Percentiles rank a stretch among this genome's conserved stretches.
Evolutionary conservation across 2,113 vertebrate species (phyloP).

Genomic region (Eulemur rufifrons): DNA sequence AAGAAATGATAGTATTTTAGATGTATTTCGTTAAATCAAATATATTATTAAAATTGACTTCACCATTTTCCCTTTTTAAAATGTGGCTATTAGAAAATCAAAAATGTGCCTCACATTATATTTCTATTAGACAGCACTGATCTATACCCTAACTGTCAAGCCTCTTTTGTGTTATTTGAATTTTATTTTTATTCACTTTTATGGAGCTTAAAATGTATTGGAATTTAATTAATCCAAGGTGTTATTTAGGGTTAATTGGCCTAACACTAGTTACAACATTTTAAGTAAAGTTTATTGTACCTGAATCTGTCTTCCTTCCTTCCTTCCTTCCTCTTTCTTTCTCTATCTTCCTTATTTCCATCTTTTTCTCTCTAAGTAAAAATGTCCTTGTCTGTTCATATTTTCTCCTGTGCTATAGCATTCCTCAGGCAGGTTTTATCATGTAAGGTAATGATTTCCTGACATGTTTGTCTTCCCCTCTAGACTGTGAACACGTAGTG

Average conservation of each 20-base stretch:
- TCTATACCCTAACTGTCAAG: neutral
- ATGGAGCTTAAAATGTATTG: neutral
- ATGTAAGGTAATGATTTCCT: neutral
- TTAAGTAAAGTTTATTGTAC: neutral
- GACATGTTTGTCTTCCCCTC: neutral
- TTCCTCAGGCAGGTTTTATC: neutral
- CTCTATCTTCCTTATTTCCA: neutral
- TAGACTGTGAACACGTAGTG: neutral
- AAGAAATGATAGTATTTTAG: neutral
- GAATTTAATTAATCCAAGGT: neutral
- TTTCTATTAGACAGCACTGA: neutral
- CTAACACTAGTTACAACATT: neutral
- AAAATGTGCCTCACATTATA: neutral
- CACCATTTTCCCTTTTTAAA: neutral
- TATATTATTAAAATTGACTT: neutral
- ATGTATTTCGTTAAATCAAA: neutral
- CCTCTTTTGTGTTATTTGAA: neutral
- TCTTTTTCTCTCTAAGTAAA: neutral
- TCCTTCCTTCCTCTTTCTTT: neutral
- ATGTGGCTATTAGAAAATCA: neutral
- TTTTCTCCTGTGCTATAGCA: neutral
- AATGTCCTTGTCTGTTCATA: neutral
- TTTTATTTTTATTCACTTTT: neutral
- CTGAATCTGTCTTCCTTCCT: neutral
- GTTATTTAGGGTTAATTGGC: neutral